Percentiles rank a stretch among this genome's conserved stretches.
Evolutionary conservation across 2,888 invertebrate genomes (phyloP).

Genomic region (Acrobasis repandana): DNA sequence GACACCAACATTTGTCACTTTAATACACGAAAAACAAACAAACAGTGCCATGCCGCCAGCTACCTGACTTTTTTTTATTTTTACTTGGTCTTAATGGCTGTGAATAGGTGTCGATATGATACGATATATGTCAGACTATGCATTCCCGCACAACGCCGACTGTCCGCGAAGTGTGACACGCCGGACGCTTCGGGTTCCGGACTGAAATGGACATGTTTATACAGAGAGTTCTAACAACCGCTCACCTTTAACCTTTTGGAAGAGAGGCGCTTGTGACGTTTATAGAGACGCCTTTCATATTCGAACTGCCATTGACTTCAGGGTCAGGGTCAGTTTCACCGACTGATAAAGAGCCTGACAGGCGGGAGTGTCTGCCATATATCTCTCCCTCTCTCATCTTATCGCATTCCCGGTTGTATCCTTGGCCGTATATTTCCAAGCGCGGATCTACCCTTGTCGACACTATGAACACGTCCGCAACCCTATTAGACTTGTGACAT

Average conservation of each 20-base stretch:
- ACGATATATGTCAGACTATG: constrained; percentile 2
- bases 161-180: constrained; percentile 1
- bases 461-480: no score
- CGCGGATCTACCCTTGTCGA: no score
- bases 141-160: constrained; percentile 5
- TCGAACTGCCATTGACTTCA: neutral
- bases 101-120: neutral
- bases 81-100: neutral
- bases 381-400: no score
- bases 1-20: no score
- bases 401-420: no score
- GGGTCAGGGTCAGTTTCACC: neutral
- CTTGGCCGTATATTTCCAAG: no score
- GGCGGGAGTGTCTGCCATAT: no score
- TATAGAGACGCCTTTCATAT: constrained; percentile 2
- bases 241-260: constrained; percentile 33
- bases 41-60: no score
- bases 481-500: no score
- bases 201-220: neutral
- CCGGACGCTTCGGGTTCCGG: neutral
- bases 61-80: neutral
- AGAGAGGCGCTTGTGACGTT: neutral
- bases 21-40: no score
- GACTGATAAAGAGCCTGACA: neutral
- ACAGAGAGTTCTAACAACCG: constrained; percentile 15